phyloP scores from a whole-genome alignment of 2,797 vertebrate genomes.

The Rousettus madagascariensis region DNA sequence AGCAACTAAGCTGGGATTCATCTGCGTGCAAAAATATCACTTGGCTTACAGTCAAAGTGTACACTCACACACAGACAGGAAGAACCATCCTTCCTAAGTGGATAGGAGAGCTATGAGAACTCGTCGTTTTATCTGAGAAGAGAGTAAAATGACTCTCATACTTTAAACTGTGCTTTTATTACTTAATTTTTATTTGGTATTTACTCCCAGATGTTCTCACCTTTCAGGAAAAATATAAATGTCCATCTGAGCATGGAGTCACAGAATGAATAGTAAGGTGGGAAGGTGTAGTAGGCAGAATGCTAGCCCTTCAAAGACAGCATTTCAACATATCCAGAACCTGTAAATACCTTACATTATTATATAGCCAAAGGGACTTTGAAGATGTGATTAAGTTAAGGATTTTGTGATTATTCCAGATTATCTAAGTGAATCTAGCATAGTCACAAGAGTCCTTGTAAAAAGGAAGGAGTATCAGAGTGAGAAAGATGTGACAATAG shows the following conservation, averaged over 20 bases:
- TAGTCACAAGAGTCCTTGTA: neutral
- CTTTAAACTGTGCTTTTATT: neutral
- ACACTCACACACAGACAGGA: neutral
- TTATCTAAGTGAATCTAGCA: neutral
- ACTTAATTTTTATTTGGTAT: neutral
- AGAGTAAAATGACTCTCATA: neutral
- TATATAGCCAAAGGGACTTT: neutral
- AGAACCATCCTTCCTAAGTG: neutral
- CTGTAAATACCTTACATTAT: neutral
- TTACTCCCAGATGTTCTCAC: neutral
- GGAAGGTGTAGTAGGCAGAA: neutral
- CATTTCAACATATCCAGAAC: neutral
- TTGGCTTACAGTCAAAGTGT: no score
- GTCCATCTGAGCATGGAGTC: neutral
- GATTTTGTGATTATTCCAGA: neutral
- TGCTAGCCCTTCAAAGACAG: neutral
- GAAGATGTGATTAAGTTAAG: neutral
- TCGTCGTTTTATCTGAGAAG: neutral
- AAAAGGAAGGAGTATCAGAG: neutral
- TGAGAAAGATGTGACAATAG: neutral
- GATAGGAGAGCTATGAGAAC: neutral
- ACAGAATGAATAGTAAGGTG: neutral
- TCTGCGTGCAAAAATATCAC: neutral
- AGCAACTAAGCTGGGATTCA: neutral
- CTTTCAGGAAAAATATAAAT: neutral